Evolutionary conservation across 2,113 vertebrate species (phyloP).

Genomic region (Trematomus loennbergii): DNA sequence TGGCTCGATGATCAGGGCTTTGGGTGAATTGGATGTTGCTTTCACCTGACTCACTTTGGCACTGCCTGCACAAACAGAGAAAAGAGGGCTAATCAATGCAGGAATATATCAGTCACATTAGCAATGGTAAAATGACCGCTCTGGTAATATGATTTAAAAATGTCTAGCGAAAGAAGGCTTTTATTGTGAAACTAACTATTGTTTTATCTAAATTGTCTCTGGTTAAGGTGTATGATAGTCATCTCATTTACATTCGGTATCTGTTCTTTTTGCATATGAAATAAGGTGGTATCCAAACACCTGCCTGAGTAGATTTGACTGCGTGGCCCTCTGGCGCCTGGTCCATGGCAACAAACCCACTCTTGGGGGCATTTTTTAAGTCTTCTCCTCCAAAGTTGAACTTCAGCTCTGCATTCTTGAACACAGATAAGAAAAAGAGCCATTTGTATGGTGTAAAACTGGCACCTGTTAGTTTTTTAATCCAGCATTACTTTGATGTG

Average conservation of each 20-base stretch:
- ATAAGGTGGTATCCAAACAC: too few species aligned
- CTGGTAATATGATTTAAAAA: too few species aligned
- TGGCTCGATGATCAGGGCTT: too few species aligned
- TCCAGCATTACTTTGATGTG: not conserved
- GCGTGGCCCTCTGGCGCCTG: slow-evolving; percentile 85
- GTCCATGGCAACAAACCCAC: slow-evolving; percentile 88
- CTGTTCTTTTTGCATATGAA: too few species aligned
- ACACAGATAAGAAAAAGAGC: not conserved
- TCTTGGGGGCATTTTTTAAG: slow-evolving; percentile 92
- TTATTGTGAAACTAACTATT: too few species aligned
- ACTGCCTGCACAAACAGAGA: slow-evolving; percentile 82
- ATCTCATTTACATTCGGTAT: too few species aligned
- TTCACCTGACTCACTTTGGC: slow-evolving; percentile 84
- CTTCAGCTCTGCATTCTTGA: slow-evolving; percentile 95
- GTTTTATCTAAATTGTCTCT: too few species aligned
- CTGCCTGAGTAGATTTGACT: too few species aligned
- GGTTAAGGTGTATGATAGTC: too few species aligned
- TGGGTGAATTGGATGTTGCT: too few species aligned
- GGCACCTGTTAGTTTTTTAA: not conserved
- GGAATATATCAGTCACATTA: not conserved
- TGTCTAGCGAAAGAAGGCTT: too few species aligned
- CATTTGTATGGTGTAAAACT: not conserved
- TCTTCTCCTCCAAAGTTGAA: slow-evolving; percentile 98
- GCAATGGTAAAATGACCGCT: too few species aligned
- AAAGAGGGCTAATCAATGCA: not conserved